Conservation (phyloP, 2,797 vertebrate species). For the Zalophus californianus region DNA sequence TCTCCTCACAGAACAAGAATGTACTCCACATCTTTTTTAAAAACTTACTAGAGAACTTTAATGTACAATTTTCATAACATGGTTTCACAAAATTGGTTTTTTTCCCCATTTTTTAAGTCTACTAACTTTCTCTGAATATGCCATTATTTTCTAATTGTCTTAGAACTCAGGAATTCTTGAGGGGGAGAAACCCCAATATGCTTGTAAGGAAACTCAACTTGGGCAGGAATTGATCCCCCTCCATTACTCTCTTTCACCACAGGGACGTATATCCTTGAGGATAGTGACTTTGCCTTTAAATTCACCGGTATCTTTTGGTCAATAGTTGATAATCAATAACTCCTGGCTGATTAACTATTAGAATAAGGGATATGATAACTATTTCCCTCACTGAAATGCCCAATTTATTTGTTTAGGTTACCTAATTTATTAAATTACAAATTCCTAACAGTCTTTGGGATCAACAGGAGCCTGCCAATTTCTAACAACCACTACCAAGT, state of each 20-base stretch:
- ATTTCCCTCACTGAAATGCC: neutral
- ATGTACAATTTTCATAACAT: neutral
- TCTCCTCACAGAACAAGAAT: neutral
- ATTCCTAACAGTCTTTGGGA: neutral
- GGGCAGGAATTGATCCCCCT: neutral
- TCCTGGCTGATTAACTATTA: neutral
- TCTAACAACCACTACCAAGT: neutral
- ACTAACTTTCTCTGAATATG: neutral
- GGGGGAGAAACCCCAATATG: neutral
- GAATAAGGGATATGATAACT: neutral
- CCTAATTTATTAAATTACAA: neutral
- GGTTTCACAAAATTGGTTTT: neutral
- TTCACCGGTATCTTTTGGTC: neutral
- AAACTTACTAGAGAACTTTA: neutral
- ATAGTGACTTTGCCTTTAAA: neutral
- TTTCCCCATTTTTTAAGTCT: neutral
- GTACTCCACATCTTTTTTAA: neutral
- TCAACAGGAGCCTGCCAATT: neutral
- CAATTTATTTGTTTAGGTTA: neutral
- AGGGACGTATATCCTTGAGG: neutral
- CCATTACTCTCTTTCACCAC: neutral
- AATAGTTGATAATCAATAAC: neutral
- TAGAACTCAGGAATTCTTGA: neutral
- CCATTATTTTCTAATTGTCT: conserved; percentile 20
- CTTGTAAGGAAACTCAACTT: neutral